These are phyloP conservation scores for Chouioia cunea DNA, from an alignment of 2,888 invertebrate species.

Conservation along the genomic window DNA sequence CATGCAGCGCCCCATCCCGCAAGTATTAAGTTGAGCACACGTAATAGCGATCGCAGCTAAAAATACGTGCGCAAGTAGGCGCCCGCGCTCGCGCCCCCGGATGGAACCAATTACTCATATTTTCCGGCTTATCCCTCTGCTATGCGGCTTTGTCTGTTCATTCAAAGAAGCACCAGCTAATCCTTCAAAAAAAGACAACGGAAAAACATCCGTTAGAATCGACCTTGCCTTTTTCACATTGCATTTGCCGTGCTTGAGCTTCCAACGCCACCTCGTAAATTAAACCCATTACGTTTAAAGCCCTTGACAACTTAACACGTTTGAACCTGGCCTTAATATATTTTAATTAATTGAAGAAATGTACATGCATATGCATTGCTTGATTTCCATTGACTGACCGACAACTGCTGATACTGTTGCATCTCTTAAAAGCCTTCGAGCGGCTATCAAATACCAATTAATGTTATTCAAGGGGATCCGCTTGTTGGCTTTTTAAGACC, in stretches of 20 bases:
- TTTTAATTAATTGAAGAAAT: constrained; percentile 9
- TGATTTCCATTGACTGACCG: constrained; percentile 20
- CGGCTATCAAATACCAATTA: too few relatives aligned
- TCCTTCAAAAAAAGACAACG: background rate
- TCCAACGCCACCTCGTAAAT: background rate
- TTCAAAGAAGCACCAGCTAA: background rate
- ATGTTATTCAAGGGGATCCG: too few relatives aligned
- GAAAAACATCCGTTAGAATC: background rate
- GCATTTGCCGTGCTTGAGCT: too few relatives aligned
- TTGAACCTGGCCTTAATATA: background rate
- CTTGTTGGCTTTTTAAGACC: too few relatives aligned
- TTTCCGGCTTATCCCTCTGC: background rate
- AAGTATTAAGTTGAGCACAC: background rate
- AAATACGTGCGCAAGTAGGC: background rate
- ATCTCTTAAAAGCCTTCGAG: too few relatives aligned
- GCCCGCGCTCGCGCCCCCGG: background rate
- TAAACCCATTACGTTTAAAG: background rate
- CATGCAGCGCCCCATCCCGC: too few relatives aligned
- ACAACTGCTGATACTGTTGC: background rate
- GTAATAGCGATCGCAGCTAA: constrained; percentile 8
- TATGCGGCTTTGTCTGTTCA: background rate
- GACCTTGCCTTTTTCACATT: too few relatives aligned
- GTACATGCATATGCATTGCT: constrained; percentile 8
- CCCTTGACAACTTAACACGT: background rate
- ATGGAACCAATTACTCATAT: constrained; percentile 22